Conservation (phyloP, 1,140 invertebrate genomes). For the Saxidomus purpurata region DNA sequence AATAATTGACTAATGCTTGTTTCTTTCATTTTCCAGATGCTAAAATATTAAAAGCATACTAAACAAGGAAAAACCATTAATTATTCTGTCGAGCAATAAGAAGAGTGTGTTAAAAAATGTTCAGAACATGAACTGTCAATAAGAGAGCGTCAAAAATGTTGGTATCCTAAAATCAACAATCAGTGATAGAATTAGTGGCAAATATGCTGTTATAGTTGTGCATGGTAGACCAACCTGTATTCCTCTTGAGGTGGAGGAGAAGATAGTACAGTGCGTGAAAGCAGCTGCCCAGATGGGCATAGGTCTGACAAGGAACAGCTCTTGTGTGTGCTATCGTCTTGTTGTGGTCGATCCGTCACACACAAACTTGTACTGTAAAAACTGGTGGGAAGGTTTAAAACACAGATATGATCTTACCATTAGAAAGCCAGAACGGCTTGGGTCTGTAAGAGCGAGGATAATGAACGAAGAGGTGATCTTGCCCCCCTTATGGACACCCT, state of each 20-base stretch:
- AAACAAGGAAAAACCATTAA: no score
- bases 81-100: background rate
- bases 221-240: background rate
- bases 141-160: background rate
- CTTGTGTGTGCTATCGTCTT: background rate
- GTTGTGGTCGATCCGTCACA: conserved; percentile 13
- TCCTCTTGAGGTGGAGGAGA: conserved; percentile 40
- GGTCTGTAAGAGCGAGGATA: no score
- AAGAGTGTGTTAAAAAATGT: background rate
- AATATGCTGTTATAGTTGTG: background rate
- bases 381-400: conserved; percentile 61
- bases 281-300: conserved; percentile 39
- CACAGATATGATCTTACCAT: background rate
- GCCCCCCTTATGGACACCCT: no score
- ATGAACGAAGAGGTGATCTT: no score
- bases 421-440: conserved; percentile 41
- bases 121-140: background rate
- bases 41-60: no score
- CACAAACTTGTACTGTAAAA: conserved; percentile 44
- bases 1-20: no score
- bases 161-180: background rate
- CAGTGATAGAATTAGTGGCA: background rate
- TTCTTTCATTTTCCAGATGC: no score
- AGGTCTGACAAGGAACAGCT: conserved; percentile 27
- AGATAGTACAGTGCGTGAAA: conserved; percentile 19